Conservation (phyloP, 2,888 invertebrate genomes). For the Saturnia japonica region DNA sequence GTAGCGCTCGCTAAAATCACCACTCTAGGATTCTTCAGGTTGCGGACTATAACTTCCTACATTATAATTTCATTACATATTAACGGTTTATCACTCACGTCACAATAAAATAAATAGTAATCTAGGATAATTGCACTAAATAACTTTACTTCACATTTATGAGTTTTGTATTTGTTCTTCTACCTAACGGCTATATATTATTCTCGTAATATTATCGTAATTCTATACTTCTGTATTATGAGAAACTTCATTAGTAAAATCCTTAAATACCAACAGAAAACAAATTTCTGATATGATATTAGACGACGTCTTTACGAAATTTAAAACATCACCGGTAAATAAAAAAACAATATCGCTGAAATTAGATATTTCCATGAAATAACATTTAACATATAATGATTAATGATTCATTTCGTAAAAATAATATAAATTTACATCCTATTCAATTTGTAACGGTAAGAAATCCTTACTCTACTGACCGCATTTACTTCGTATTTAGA, state of each 20-base stretch:
- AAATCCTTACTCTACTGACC: conserved; percentile 22
- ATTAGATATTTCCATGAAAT: neutral
- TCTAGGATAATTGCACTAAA: neutral
- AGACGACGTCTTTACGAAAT: neutral
- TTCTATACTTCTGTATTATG: neutral
- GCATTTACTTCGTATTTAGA: conserved; percentile 28
- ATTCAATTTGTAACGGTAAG: neutral
- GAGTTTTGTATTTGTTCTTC: too few species aligned
- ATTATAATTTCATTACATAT: neutral
- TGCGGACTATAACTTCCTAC: neutral
- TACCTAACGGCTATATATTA: too few species aligned
- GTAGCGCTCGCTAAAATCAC: conserved; percentile 37
- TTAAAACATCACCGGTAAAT: neutral
- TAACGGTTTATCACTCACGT: neutral
- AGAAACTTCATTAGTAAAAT: neutral
- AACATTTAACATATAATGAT: neutral
- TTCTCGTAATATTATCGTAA: neutral
- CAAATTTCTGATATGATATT: neutral
- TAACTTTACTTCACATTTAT: neutral
- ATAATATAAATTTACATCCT: neutral
- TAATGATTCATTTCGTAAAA: neutral
- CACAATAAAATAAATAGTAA: neutral
- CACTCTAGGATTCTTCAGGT: conserved; percentile 19
- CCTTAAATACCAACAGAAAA: neutral
- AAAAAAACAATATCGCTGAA: neutral